phyloP scores from a whole-genome alignment of 2,797 vertebrate species.

The Rhinichthys osculus region DNA sequence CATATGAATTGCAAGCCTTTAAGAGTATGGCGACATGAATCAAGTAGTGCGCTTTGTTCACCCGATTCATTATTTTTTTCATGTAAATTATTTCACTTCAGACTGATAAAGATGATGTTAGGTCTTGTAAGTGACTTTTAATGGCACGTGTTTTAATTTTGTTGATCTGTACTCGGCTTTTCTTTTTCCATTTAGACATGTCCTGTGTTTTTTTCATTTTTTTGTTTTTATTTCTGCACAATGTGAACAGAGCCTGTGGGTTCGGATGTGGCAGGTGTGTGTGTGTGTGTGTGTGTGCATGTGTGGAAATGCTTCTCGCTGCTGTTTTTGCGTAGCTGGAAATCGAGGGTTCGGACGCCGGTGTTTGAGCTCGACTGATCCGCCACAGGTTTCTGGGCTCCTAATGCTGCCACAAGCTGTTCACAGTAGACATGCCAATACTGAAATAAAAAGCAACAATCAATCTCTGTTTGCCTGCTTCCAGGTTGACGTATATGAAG shows the following conservation, averaged over 20 bases:
- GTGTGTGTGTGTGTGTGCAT: conserved; percentile 48
- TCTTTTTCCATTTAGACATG: conserved; percentile 75
- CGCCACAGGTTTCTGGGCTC: conserved; percentile 69
- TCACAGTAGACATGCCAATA: conserved; percentile 98
- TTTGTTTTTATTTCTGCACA: conserved; percentile 59
- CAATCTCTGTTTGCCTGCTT: conserved; percentile 39
- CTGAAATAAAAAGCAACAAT: conserved; percentile 71
- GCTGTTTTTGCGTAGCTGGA: conserved; percentile 72
- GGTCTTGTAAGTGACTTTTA: conserved; percentile 68
- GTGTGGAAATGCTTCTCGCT: conserved; percentile 67
- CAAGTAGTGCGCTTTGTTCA: conserved; percentile 64
- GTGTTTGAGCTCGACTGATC: conserved; percentile 61
- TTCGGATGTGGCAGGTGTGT: conserved; percentile 54
- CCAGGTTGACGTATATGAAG: conserved; percentile 4
- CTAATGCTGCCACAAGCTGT: conserved; percentile 91
- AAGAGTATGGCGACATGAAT: conserved; percentile 71
- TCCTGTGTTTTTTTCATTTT: conserved; percentile 60
- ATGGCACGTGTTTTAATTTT: conserved; percentile 73
- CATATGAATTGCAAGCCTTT: conserved; percentile 67
- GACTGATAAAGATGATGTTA: conserved; percentile 62
- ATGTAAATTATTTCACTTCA: conserved; percentile 83
- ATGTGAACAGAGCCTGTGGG: conserved; percentile 52
- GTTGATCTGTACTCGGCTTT: conserved; percentile 73
- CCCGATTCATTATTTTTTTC: conserved; percentile 70
- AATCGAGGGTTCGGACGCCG: conserved; percentile 58